These are phyloP conservation scores for Rhimphoctona megacephalus DNA, from an alignment of 2,888 invertebrate genomes.

Conservation along the genomic window DNA sequence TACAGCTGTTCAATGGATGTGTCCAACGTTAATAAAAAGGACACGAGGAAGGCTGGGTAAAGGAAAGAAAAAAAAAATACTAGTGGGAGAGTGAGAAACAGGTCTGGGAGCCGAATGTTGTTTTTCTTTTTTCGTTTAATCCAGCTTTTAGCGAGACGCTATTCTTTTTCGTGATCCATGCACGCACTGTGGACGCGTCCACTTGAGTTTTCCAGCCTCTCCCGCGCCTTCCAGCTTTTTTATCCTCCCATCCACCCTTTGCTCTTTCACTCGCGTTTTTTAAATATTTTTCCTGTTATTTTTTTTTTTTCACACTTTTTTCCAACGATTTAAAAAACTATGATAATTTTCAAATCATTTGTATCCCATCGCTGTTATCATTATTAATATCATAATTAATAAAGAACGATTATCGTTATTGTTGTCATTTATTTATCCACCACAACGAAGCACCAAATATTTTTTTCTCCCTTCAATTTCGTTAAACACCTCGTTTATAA, in stretches of 20 bases:
- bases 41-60: background rate
- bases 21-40: background rate
- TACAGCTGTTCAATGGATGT: constrained; percentile 43
- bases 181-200: constrained; percentile 53
- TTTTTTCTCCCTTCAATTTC: background rate
- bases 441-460: background rate
- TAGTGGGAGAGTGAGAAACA: constrained; percentile 55
- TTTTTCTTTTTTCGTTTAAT: constrained; percentile 46
- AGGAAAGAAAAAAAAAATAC: constrained; percentile 5
- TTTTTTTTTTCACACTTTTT: constrained; percentile 12
- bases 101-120: constrained; percentile 38
- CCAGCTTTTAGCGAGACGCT: constrained; percentile 30
- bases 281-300: background rate
- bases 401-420: background rate
- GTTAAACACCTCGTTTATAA: background rate
- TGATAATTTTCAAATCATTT: background rate
- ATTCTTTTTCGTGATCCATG: constrained; percentile 41
- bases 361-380: background rate
- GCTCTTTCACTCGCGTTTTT: constrained; percentile 28
- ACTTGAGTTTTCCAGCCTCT: constrained; percentile 52
- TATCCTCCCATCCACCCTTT: constrained; percentile 37
- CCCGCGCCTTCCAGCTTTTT: constrained; percentile 6
- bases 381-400: background rate
- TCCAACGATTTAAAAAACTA: background rate
- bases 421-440: constrained; percentile 11